These are phyloP conservation scores for Celastrina argiolus DNA, from an alignment of 2,888 invertebrate species.

Conservation along the genomic window DNA sequence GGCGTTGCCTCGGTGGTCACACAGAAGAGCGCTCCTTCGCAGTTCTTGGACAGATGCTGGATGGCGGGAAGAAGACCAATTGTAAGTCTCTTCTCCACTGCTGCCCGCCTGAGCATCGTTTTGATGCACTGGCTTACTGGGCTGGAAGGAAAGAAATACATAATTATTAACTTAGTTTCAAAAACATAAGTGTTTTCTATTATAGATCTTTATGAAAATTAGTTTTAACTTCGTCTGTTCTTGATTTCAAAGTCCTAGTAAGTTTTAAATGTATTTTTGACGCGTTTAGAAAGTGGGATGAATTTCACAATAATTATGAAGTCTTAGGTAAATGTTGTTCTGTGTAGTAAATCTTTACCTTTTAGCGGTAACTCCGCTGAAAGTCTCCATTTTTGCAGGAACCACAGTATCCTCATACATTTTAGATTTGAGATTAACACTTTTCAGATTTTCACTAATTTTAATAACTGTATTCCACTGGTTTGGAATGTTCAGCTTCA, in stretches of 20 bases:
- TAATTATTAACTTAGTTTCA: background rate
- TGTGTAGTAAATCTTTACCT: conserved; percentile 45
- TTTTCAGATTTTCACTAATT: conserved; percentile 58
- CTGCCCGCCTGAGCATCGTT: conserved; percentile 74
- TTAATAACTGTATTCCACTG: conserved; percentile 44
- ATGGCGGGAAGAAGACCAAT: conserved; percentile 81
- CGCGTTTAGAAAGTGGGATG: background rate
- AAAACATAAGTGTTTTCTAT: background rate
- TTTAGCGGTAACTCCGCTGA: conserved; percentile 70
- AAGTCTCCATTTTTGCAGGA: conserved; percentile 65
- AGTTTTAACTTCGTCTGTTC: background rate
- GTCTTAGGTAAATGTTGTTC: background rate
- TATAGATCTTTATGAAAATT: too few relatives aligned
- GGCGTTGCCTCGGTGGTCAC: conserved; percentile 82
- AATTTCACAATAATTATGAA: conserved; percentile 9
- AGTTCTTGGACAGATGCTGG: conserved; percentile 76
- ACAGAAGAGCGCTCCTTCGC: conserved; percentile 82
- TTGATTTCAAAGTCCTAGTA: background rate
- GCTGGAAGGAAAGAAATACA: conserved; percentile 52
- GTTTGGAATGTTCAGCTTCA: conserved; percentile 43
- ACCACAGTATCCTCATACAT: conserved; percentile 71
- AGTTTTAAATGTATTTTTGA: background rate
- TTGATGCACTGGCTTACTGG: conserved; percentile 72
- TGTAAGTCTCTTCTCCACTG: conserved; percentile 77
- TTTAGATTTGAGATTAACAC: conserved; percentile 53